Evolutionary conservation across 2,888 invertebrate genomes (phyloP), one percentile per base, ranked within the genome.

Genomic region (Drosophila meridiana): DNA sequence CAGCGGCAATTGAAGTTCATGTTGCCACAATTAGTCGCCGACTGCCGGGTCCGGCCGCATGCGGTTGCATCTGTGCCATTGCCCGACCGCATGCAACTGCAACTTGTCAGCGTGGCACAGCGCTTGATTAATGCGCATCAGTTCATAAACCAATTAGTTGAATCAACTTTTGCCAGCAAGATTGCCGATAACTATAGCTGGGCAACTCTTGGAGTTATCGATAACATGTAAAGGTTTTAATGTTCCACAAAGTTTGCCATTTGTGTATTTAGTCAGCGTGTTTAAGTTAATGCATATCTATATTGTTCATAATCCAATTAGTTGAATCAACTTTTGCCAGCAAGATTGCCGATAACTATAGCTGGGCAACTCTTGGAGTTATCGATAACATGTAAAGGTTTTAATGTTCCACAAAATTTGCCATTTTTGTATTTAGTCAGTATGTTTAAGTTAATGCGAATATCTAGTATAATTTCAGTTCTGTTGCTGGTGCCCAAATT

Each of bases 1-100:
- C 78, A 82, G 78, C 79, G 58, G 78, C 78, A 78, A 78, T 78
- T 82, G 73, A 67, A 73, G 69, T 78, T 82, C 78, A 82, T 82
- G 82, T 82, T 68, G 74, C 68, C 64, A 73, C 78, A 78, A 78
- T 82, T 82, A 78, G 78, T 73, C 67, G 63, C 45, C 42, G 50
- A 36, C 48, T 50, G 48, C 30, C 20, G 34, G n/a, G n/a, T 34
- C 61, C 28, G 14, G 45, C 34, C 26, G 11, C 20, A 38, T 58
- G 57, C 45, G 58, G 14, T 40, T 40, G 40, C 40, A n/a, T 40
- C 38, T 43, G 26, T 34, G 43, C 32, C 11, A 20, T 4, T 34
- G 30, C n/a, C 5, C 11, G 32, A 26, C 64, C 48, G 65, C 65
- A 66, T 62, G 65, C 77, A 76, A 70, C 77, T 62, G 65, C 77